Conservation (phyloP, 2,797 vertebrate species). For the Chelmon rostratus region DNA sequence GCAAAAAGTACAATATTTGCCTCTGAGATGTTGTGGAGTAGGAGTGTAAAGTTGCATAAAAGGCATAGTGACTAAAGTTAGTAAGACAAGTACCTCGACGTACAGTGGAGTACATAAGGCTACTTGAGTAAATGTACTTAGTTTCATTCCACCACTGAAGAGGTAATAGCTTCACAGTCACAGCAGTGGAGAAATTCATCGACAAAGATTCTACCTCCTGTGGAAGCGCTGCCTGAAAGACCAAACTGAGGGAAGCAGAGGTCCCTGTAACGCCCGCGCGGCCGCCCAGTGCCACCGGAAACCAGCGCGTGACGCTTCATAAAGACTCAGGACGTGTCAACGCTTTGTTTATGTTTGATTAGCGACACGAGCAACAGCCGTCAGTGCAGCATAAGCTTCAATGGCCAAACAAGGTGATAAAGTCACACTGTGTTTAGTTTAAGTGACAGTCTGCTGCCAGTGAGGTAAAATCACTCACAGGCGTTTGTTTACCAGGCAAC, state of each 20-base stretch:
- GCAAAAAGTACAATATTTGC: neutral
- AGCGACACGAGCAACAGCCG: neutral
- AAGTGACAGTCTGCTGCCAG: neutral
- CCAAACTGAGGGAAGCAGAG: neutral
- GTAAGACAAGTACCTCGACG: too few relatives aligned
- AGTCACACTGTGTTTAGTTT: neutral
- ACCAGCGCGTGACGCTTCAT: too few relatives aligned
- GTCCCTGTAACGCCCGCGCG: too few relatives aligned
- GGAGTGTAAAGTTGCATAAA: too few relatives aligned
- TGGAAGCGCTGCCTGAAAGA: neutral
- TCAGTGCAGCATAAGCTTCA: neutral
- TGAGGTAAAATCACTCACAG: neutral
- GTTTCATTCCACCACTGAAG: neutral
- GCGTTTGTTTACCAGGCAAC: neutral
- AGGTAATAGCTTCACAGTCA: neutral
- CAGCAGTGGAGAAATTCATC: neutral
- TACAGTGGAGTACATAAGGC: neutral
- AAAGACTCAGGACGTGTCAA: neutral
- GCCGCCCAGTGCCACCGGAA: too few relatives aligned
- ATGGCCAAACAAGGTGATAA: conserved; percentile 30
- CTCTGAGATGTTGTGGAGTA: too few relatives aligned
- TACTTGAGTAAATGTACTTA: neutral
- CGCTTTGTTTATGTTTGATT: neutral
- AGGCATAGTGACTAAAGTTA: too few relatives aligned
- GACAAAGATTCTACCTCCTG: neutral